A percentile compares a stretch with the other conserved stretches of the same genome.
These are phyloP conservation scores for Synaphobranchus kaupii DNA, from an alignment of 2,797 vertebrate genomes.

Conservation along the genomic window DNA sequence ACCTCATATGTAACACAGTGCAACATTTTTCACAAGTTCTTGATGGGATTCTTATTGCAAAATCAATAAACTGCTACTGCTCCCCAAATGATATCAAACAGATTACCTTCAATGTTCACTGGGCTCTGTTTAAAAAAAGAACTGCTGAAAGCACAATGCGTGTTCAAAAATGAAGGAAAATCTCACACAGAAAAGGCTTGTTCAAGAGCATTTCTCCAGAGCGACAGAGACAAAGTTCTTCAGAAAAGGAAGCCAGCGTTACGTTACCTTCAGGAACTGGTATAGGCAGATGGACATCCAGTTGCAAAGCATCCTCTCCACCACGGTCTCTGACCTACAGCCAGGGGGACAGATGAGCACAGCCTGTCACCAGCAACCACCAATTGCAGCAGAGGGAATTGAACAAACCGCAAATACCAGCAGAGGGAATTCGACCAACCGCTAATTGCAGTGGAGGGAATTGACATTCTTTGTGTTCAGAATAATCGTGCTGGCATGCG, in stretches of 20 bases:
- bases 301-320: slow-evolving; percentile 97
- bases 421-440: neutral
- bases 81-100: neutral
- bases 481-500: too few relatives aligned
- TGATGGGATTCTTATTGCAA: slow-evolving; percentile 11
- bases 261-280: slow-evolving; percentile 91
- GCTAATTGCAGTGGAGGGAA: neutral
- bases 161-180: neutral
- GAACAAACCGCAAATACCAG: neutral
- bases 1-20: too few relatives aligned
- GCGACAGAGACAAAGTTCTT: neutral
- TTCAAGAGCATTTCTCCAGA: neutral
- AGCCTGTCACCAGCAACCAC: neutral
- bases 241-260: neutral
- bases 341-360: slow-evolving; percentile 14
- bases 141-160: neutral
- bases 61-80: neutral
- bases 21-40: neutral
- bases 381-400: neutral
- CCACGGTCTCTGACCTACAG: slow-evolving; percentile 92
- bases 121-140: neutral
- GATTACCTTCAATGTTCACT: neutral
- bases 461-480: too few relatives aligned
- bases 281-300: slow-evolving; percentile 99
- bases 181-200: neutral